Percentiles rank a stretch among this genome's conserved stretches.
These are phyloP conservation scores for Antrozous pallidus DNA, from an alignment of 2,797 vertebrate species.

Conservation along the genomic window DNA sequence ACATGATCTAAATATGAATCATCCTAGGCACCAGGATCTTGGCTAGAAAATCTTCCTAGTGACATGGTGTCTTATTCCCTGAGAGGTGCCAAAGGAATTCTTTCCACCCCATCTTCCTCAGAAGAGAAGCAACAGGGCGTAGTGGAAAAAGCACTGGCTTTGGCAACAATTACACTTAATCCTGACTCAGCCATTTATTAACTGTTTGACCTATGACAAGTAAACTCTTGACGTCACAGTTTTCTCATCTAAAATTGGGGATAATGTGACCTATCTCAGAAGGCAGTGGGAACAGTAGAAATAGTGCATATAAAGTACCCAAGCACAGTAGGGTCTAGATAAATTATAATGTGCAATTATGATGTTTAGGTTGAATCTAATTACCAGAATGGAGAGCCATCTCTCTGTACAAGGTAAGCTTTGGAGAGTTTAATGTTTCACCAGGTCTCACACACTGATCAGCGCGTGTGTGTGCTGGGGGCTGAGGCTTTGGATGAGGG, in stretches of 20 bases:
- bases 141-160: background rate
- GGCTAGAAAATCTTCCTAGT: slow-evolving; percentile 62
- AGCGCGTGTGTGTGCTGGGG: background rate
- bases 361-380: background rate
- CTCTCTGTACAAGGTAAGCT: background rate
- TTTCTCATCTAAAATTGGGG: slow-evolving; percentile 40
- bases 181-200: background rate
- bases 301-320: background rate
- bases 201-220: background rate
- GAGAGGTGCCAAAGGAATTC: slow-evolving; percentile 52
- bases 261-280: background rate
- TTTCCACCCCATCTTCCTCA: slow-evolving; percentile 56
- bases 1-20: slow-evolving; percentile 72
- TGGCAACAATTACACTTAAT: background rate
- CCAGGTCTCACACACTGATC: background rate
- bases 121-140: background rate
- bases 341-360: background rate
- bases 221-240: background rate
- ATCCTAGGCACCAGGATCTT: slow-evolving; percentile 39
- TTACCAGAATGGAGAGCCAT: background rate
- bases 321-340: background rate
- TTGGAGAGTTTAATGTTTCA: background rate
- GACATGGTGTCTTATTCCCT: slow-evolving; percentile 18
- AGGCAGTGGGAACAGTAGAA: background rate
- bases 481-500: background rate